Conservation (phyloP, 2,888 invertebrate genomes). For the Trichopria drosophilae region DNA sequence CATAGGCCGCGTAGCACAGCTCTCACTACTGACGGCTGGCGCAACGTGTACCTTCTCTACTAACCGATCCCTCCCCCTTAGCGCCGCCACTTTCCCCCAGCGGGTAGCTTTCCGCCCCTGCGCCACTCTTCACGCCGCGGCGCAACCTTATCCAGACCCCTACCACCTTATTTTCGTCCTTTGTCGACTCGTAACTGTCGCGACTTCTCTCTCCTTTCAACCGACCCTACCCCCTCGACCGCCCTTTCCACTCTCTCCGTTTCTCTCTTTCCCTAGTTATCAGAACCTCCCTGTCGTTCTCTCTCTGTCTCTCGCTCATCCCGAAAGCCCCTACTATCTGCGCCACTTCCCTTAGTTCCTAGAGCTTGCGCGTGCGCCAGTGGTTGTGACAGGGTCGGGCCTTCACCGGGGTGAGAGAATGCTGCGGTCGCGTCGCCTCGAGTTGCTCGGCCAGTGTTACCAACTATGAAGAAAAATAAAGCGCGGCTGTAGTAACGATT, state of each 20-base stretch:
- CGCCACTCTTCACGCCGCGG: conserved; percentile 22
- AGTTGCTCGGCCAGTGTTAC: conserved; percentile 33
- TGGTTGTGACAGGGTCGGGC: no score
- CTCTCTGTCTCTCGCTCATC: conserved; percentile 11
- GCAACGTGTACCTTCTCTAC: conserved; percentile 56
- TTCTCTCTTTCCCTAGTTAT: no score
- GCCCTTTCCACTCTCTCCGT: no score
- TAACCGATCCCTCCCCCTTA: conserved; percentile 40
- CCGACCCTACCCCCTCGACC: no score
- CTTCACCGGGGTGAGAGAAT: conserved; percentile 29
- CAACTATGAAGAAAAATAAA: conserved; percentile 26
- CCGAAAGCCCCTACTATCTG: conserved; percentile 14
- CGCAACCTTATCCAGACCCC: conserved; percentile 25
- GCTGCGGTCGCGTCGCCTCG: no score
- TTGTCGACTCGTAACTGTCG: conserved; percentile 6
- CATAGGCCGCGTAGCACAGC: conserved; percentile 54
- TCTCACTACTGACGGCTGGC: conserved; percentile 55
- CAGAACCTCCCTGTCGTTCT: no score
- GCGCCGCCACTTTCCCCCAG: conserved; percentile 19
- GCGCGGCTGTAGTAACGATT: no score
- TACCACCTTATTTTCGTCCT: conserved; percentile 11
- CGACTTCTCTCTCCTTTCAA: no score
- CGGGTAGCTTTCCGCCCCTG: conserved; percentile 11
- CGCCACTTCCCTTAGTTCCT: conserved; percentile 22
- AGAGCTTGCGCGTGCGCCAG: conserved; percentile 23